Evolutionary conservation across 2,888 invertebrate genomes (phyloP).

Genomic region (Hypselothyrea guttata): DNA sequence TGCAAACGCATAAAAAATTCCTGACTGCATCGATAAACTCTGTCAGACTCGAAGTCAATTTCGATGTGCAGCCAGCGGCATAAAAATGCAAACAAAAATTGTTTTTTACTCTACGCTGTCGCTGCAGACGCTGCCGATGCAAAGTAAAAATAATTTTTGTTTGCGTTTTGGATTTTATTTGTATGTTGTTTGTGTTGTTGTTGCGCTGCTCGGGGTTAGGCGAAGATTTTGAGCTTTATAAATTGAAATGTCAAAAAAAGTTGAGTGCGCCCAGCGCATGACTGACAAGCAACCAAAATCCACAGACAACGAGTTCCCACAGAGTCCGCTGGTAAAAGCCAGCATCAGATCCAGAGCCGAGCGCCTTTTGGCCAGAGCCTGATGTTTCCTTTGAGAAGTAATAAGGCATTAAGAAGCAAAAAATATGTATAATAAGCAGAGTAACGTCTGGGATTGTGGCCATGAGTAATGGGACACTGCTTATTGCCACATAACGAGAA

Average conservation of each 20-base stretch:
- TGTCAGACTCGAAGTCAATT: conserved; percentile 44
- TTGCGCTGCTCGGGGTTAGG: conserved; percentile 65
- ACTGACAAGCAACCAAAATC: conserved; percentile 63
- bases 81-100: conserved; percentile 61
- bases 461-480: conserved; percentile 38
- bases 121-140: conserved; percentile 27
- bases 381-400: conserved; percentile 29
- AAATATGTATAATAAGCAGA: conserved; percentile 1
- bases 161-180: neutral
- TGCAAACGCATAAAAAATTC: too few species aligned
- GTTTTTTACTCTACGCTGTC: conserved; percentile 61
- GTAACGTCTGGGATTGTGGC: conserved; percentile 33
- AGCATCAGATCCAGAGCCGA: conserved; percentile 16
- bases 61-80: conserved; percentile 65
- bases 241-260: conserved; percentile 77
- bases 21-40: too few species aligned
- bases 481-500: conserved; percentile 23
- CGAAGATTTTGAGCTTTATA: conserved; percentile 75
- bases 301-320: conserved; percentile 14
- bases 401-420: neutral
- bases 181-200: conserved; percentile 56
- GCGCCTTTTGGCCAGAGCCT: conserved; percentile 43
- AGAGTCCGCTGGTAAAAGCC: conserved; percentile 18
- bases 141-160: too few species aligned
- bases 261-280: conserved; percentile 59